A percentile compares a stretch with the other conserved stretches of the same genome.
Evolutionary conservation across 2,888 invertebrate genomes (phyloP).

Genomic region (Coelinius sp.): DNA sequence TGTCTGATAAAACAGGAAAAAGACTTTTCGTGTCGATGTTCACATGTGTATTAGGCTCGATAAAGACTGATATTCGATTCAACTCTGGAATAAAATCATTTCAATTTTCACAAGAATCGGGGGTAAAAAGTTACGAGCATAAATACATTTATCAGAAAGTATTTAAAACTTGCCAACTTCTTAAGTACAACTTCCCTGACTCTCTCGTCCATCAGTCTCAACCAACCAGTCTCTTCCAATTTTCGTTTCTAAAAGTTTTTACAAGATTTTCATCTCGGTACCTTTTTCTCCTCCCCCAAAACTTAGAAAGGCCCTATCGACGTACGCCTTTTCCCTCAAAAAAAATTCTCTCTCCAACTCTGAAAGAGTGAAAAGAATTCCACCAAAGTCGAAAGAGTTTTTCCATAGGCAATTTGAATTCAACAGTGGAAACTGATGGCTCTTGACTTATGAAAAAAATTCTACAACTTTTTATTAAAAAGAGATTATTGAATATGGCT

Average conservation of each 20-base stretch:
- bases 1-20: slow-evolving; percentile 33
- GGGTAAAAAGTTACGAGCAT: slow-evolving; percentile 16
- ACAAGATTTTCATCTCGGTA: slow-evolving; percentile 56
- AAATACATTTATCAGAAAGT: slow-evolving; percentile 22
- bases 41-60: slow-evolving; percentile 34
- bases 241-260: slow-evolving; percentile 57
- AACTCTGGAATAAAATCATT: background rate
- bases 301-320: slow-evolving; percentile 36
- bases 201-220: slow-evolving; percentile 11
- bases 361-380: background rate
- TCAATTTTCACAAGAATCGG: slow-evolving; percentile 21
- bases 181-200: slow-evolving; percentile 12
- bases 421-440: background rate
- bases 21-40: slow-evolving; percentile 45
- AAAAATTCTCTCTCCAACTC: background rate
- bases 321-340: background rate
- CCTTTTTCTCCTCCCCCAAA: slow-evolving; percentile 42
- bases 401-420: background rate
- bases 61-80: no score
- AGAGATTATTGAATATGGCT: no score
- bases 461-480: background rate
- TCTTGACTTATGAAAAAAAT: background rate
- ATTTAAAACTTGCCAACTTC: slow-evolving; percentile 12
- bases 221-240: slow-evolving; percentile 43
- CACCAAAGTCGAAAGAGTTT: background rate